These are phyloP conservation scores for Cydia splendana DNA, from an alignment of 1,140 invertebrate species.

Conservation along the genomic window DNA sequence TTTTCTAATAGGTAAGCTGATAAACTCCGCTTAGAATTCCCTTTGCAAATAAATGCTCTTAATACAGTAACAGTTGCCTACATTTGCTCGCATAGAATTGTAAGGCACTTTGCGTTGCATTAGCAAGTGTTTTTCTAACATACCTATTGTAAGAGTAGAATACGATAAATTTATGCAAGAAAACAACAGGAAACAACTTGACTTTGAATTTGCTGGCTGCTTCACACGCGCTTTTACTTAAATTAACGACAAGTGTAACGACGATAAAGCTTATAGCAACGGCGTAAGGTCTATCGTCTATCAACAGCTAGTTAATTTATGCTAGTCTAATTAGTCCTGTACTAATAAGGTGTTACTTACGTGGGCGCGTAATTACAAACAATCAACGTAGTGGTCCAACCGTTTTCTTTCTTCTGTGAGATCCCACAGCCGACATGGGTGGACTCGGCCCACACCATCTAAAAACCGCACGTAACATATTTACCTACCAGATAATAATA, in stretches of 20 bases:
- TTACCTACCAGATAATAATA: background rate
- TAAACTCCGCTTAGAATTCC: background rate
- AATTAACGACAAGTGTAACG: too few relatives aligned
- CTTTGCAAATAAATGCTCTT: background rate
- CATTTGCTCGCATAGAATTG: background rate
- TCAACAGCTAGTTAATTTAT: too few relatives aligned
- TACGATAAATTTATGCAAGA: too few relatives aligned
- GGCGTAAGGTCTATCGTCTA: too few relatives aligned
- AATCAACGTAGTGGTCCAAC: conserved; percentile 7
- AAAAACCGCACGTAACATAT: conserved; percentile 16
- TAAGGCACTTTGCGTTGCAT: too few relatives aligned
- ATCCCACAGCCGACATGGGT: conserved; percentile 43
- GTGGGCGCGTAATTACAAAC: conserved; percentile 23
- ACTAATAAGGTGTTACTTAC: conserved; percentile 1
- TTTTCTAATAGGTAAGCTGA: background rate
- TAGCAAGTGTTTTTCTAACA: too few relatives aligned
- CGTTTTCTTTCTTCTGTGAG: conserved; percentile 33
- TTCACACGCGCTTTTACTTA: too few relatives aligned
- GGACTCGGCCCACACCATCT: conserved; percentile 45
- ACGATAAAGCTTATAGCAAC: too few relatives aligned
- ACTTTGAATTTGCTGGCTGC: too few relatives aligned
- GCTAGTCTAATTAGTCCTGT: background rate
- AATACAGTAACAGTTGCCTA: background rate
- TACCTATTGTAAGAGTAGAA: too few relatives aligned
- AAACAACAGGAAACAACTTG: too few relatives aligned